Evolutionary conservation across 2,113 vertebrate genomes (phyloP), one percentile per base, ranked within the genome.

Genomic region (Dendrocopos noguchii): DNA sequence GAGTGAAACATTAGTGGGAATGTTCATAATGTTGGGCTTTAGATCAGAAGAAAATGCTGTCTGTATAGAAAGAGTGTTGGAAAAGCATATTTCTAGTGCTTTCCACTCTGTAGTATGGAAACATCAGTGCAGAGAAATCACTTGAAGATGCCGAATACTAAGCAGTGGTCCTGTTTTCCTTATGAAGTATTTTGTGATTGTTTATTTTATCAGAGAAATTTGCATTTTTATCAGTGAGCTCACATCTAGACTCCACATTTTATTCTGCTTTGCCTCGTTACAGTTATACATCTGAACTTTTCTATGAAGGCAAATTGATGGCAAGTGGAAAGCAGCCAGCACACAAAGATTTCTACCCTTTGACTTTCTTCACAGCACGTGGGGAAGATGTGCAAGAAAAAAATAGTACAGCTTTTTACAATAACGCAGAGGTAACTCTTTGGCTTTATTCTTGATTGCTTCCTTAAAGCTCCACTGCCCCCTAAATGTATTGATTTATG

Each of bases 371-470:
- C 97, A 99, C 99, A 80, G 99, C 99, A 72, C 98, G 99, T 88
- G 99, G 99, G 91, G 99, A 99, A 97, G 99, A 99, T 88, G 99
- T 99, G 15, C 99, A 99, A 95, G 99, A 99, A 96, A 99, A 99
- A 97, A 99, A 99, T 15, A 99, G 99, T 97, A 99, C 99, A 60
- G 99, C 99, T 79, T 99, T 99, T 97, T 99, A 99, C 98, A 99
- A 99, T 97, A 99, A 99, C 46, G 99, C 99, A 76, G 99, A 99
- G 99, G 99, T 99, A 97, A 86, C 55, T 86, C 61, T 86, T 95
- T 93, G 60, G 25, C 61, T 95, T 92, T 79, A 29, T 50, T 81
- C 65, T 78, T 74, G 18, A 72, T 80, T 83, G 18, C 77, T 96
- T 95, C 93, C 39, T 91, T 75, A 22, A 50, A 39, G 25, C 80